Conservation (phyloP, 2,888 invertebrate species). For the Drosophila birchii region DNA sequence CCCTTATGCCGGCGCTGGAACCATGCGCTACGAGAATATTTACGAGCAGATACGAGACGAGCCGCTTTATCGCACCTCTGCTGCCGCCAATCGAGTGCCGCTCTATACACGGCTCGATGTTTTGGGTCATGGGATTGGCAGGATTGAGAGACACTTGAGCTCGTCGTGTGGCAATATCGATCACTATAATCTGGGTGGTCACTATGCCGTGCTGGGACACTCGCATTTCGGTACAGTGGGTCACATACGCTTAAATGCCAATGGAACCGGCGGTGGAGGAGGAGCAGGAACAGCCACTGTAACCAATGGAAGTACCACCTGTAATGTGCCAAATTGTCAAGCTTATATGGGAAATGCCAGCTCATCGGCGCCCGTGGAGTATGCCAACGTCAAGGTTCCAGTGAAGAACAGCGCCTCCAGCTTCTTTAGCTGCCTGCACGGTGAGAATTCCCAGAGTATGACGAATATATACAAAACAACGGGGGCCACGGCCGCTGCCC, state of each 20-base stretch:
- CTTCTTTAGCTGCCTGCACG: slow-evolving; percentile 84
- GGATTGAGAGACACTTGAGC: slow-evolving; percentile 87
- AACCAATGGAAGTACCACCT: slow-evolving; percentile 41
- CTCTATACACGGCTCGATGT: slow-evolving; percentile 86
- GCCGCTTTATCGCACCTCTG: slow-evolving; percentile 82
- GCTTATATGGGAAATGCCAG: slow-evolving; percentile 54
- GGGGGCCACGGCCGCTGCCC: slow-evolving; percentile 45
- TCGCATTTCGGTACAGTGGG: slow-evolving; percentile 85
- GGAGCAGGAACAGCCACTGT: neutral
- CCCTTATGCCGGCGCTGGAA: slow-evolving; percentile 75
- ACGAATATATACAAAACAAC: slow-evolving; percentile 83
- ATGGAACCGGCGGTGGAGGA: slow-evolving; percentile 47
- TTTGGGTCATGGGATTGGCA: slow-evolving; percentile 86
- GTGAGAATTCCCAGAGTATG: slow-evolving; percentile 85
- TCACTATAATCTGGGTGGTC: slow-evolving; percentile 85
- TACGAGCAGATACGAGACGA: slow-evolving; percentile 86
- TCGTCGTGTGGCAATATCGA: slow-evolving; percentile 88
- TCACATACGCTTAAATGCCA: slow-evolving; percentile 84
- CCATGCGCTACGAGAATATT: slow-evolving; percentile 85
- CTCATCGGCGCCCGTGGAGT: slow-evolving; percentile 53
- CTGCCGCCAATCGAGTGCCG: slow-evolving; percentile 67
- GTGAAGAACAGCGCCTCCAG: slow-evolving; percentile 84
- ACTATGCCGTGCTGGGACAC: slow-evolving; percentile 84
- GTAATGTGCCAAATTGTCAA: slow-evolving; percentile 67
- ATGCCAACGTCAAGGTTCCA: slow-evolving; percentile 64